Evolutionary conservation across 1,140 invertebrate species (phyloP).

Genomic region (Atta cephalotes): DNA sequence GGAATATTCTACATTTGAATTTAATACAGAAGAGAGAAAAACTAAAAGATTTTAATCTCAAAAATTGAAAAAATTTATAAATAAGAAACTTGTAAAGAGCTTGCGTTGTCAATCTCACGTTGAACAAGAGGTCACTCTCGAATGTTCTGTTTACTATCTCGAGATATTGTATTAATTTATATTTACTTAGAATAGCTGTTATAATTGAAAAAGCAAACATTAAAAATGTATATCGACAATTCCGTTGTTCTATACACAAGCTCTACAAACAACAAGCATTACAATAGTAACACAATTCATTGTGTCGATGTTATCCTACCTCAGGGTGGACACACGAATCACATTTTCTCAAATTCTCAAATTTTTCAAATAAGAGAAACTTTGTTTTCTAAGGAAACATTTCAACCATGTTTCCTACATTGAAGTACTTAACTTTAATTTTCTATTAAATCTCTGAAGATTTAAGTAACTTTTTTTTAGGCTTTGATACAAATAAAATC

Average conservation of each 20-base stretch:
- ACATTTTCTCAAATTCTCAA: neutral
- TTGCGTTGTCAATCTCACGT: no score
- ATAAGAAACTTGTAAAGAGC: neutral
- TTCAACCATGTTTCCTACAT: neutral
- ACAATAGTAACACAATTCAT: conserved; percentile 22
- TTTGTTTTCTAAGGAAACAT: neutral
- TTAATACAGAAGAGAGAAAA: neutral
- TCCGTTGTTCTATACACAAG: neutral
- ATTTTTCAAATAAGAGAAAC: conserved; percentile 26
- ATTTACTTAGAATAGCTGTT: neutral
- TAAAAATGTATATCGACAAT: neutral
- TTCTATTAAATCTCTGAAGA: conserved; percentile 33
- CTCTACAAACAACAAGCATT: neutral
- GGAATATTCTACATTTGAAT: neutral
- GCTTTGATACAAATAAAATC: conserved; percentile 21
- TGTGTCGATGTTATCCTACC: conserved; percentile 35
- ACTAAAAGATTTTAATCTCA: neutral
- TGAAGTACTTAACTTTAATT: neutral
- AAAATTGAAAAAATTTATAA: neutral
- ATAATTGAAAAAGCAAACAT: neutral
- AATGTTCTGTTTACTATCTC: neutral
- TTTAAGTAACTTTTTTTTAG: conserved; percentile 17
- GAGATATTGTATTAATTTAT: neutral
- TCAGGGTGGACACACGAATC: conserved; percentile 53
- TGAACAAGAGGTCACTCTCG: no score